Conservation (phyloP, 2,888 invertebrate genomes). For the Caenorhabditis sp. region DNA sequence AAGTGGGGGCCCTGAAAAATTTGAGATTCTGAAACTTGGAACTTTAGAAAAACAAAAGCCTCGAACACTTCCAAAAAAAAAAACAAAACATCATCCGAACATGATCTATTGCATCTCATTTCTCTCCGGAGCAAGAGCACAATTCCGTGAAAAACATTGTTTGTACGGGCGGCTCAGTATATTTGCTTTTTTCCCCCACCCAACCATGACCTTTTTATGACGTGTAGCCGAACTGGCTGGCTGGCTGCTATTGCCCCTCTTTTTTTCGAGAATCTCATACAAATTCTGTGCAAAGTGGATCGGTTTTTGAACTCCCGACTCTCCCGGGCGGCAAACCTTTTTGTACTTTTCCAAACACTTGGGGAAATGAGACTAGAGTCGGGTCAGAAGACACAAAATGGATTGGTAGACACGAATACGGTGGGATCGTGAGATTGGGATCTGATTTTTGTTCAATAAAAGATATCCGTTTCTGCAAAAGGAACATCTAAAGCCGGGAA, state of each 20-base stretch:
- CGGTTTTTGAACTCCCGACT: slow-evolving; percentile 31
- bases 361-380: slow-evolving; percentile 6
- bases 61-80: slow-evolving; percentile 3
- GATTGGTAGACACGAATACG: not conserved
- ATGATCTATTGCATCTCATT: slow-evolving; percentile 11
- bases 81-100: slow-evolving; percentile 11
- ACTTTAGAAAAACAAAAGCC: no score
- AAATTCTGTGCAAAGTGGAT: slow-evolving; percentile 12
- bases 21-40: not conserved
- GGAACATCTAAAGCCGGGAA: no score
- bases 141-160: slow-evolving; percentile 37
- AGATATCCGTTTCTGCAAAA: not conserved
- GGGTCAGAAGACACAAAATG: slow-evolving; percentile 36
- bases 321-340: slow-evolving; percentile 3
- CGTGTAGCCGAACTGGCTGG: slow-evolving; percentile 29
- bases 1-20: not conserved
- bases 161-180: slow-evolving; percentile 32
- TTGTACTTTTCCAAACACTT: slow-evolving; percentile 35
- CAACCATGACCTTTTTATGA: slow-evolving; percentile 28
- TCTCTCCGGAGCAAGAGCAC: not conserved
- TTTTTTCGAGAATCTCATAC: slow-evolving; percentile 10
- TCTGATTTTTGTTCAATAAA: not conserved
- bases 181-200: slow-evolving; percentile 25
- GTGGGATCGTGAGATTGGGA: slow-evolving; percentile 6
- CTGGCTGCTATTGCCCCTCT: not conserved